Conservation (phyloP, 2,113 vertebrate genomes). For the Manacus vitellinus region DNA sequence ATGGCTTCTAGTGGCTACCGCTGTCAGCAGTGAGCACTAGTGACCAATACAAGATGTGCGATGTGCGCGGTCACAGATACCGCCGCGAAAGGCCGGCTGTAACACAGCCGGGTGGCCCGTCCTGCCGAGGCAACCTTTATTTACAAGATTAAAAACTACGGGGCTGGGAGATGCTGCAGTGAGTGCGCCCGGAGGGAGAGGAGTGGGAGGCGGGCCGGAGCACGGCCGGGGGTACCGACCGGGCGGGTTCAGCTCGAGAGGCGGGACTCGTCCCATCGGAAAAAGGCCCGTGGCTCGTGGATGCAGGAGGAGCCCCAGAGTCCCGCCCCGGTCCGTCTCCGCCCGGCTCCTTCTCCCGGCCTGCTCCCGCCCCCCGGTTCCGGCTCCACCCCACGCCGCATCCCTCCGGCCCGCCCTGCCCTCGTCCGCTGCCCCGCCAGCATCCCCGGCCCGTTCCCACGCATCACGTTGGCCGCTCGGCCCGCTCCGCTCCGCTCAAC, state of each 20-base stretch:
- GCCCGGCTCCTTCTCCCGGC: background rate
- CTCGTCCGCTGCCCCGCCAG: no score
- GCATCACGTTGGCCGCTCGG: no score
- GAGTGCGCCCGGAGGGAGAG: no score
- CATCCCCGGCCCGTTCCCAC: no score
- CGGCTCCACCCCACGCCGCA: no score
- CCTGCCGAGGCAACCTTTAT: background rate
- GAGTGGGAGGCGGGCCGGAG: background rate
- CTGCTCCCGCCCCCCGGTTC: no score
- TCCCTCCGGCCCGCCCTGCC: no score
- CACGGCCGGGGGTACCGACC: background rate
- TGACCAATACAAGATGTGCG: background rate
- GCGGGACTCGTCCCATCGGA: background rate
- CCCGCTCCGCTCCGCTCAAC: no score
- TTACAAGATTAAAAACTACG: background rate
- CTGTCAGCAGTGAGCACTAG: accelerated
- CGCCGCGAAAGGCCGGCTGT: background rate
- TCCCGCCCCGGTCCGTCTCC: background rate
- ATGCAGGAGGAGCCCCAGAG: background rate
- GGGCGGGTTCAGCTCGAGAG: background rate
- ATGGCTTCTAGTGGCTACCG: background rate
- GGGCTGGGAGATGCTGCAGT: background rate
- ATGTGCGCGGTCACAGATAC: background rate
- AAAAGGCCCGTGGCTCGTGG: no score
- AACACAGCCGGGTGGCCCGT: background rate